These are phyloP conservation scores for Cordylochernes scorpioides DNA, from an alignment of 2,888 invertebrate species.

Conservation along the genomic window DNA sequence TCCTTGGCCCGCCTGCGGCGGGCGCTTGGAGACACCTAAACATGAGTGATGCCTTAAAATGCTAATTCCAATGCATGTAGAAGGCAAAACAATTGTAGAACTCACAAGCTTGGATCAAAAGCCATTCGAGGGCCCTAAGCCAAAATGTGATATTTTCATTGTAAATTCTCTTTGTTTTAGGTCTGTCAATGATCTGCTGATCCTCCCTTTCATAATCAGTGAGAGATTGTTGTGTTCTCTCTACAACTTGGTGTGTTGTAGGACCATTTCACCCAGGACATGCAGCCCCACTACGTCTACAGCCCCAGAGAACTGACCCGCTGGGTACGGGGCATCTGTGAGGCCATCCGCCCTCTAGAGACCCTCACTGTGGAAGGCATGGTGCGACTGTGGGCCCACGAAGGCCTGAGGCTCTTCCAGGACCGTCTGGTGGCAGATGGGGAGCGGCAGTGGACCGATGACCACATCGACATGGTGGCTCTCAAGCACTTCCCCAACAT, in stretches of 20 bases:
- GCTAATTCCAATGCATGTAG: no score
- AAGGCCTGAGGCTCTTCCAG: conserved; percentile 88
- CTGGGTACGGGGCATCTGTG: conserved; percentile 97
- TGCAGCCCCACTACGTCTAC: conserved; percentile 99
- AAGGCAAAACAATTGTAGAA: no score
- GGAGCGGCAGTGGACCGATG: conserved; percentile 91
- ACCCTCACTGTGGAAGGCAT: conserved; percentile 69
- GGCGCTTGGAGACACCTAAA: no score
- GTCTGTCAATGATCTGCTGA: neutral
- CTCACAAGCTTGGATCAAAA: no score
- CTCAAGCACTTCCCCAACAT: conserved; percentile 80
- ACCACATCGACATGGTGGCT: conserved; percentile 75
- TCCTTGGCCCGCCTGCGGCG: no score
- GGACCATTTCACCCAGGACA: conserved; percentile 93
- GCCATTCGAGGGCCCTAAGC: neutral
- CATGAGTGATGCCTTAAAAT: no score
- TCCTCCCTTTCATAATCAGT: neutral
- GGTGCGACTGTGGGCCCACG: conserved; percentile 96
- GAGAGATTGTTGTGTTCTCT: neutral
- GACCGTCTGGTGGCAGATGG: conserved; percentile 62
- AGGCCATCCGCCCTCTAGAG: conserved; percentile 83
- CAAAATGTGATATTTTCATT: neutral
- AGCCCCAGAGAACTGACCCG: conserved; percentile 92
- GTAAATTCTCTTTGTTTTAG: neutral
- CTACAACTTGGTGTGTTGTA: conserved; percentile 13